A percentile compares a stretch with the other conserved stretches of the same genome.
phyloP scores from a whole-genome alignment of 2,888 invertebrate genomes.

The Diplolepis rosae region DNA sequence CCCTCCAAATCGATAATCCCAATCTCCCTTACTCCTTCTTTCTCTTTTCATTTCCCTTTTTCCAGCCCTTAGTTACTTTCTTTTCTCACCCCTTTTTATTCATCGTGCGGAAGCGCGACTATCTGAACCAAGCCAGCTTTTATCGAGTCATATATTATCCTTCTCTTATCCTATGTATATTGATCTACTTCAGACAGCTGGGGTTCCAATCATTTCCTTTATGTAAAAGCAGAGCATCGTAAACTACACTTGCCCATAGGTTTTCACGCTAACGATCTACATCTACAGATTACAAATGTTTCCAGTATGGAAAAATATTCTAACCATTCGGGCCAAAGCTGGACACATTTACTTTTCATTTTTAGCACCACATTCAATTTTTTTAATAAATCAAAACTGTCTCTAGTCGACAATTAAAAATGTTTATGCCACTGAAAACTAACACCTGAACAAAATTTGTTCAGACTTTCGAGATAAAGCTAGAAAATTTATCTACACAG shows the following conservation, averaged over 20 bases:
- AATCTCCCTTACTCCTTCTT: not conserved
- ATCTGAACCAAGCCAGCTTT: conserved; percentile 11
- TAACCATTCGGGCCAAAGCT: no score
- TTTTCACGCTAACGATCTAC: not conserved
- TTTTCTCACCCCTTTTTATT: not conserved
- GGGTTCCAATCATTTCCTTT: not conserved
- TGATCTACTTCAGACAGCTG: conserved; percentile 9
- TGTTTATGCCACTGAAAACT: no score
- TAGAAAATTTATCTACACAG: no score
- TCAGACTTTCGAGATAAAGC: no score
- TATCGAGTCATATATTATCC: not conserved
- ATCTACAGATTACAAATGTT: no score
- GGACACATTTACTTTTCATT: no score
- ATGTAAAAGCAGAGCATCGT: not conserved
- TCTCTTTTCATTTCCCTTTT: conserved; percentile 1
- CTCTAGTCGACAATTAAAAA: not conserved
- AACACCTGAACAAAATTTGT: no score
- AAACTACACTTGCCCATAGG: not conserved
- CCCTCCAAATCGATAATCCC: conserved; percentile 9
- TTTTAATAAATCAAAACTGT: not conserved
- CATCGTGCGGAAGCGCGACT: not conserved
- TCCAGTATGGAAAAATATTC: no score
- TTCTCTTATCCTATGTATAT: conserved; percentile 2
- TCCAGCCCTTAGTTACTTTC: not conserved
- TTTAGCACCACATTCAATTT: no score